phyloP scores from a whole-genome alignment of 2,113 vertebrate genomes.

The Myotis davidii region DNA sequence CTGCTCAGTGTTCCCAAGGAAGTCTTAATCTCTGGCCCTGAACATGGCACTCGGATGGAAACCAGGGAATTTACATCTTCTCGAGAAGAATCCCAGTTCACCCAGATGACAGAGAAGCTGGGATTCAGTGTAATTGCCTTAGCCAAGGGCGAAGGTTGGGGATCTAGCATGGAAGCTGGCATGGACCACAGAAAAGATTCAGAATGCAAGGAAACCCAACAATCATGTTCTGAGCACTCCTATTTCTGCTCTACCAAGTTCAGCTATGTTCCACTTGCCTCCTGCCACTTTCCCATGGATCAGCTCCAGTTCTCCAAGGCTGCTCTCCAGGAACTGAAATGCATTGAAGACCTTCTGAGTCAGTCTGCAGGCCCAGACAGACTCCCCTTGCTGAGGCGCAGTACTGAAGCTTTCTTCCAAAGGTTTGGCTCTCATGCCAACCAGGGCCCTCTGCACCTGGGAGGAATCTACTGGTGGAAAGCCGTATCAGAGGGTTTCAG shows the following conservation, averaged over 20 bases:
- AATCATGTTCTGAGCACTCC: background rate
- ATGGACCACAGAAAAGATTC: background rate
- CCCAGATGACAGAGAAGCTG: slow-evolving; percentile 70
- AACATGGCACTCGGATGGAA: slow-evolving; percentile 42
- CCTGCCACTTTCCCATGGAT: slow-evolving; percentile 75
- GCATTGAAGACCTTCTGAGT: slow-evolving; percentile 68
- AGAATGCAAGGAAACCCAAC: background rate
- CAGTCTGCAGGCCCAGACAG: background rate
- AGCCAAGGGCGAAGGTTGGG: background rate
- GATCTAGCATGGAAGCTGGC: background rate
- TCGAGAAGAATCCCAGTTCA: slow-evolving; percentile 76
- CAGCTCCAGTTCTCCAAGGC: slow-evolving; percentile 76
- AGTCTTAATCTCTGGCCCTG: slow-evolving; percentile 69
- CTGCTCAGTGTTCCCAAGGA: slow-evolving; percentile 69
- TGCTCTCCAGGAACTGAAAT: slow-evolving; percentile 77
- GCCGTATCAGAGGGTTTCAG: slow-evolving; percentile 68
- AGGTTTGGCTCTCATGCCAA: slow-evolving; percentile 78
- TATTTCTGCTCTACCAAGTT: slow-evolving; percentile 72
- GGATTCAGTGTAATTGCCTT: slow-evolving; percentile 66
- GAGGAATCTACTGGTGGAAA: slow-evolving; percentile 84
- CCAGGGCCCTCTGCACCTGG: background rate
- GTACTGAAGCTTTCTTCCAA: slow-evolving; percentile 74
- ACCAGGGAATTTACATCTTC: slow-evolving; percentile 80
- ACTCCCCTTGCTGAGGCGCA: accelerated
- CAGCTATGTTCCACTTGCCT: slow-evolving; percentile 75